phyloP scores from a whole-genome alignment of 2,888 invertebrate species.

The Teinopalpus imperialis region DNA sequence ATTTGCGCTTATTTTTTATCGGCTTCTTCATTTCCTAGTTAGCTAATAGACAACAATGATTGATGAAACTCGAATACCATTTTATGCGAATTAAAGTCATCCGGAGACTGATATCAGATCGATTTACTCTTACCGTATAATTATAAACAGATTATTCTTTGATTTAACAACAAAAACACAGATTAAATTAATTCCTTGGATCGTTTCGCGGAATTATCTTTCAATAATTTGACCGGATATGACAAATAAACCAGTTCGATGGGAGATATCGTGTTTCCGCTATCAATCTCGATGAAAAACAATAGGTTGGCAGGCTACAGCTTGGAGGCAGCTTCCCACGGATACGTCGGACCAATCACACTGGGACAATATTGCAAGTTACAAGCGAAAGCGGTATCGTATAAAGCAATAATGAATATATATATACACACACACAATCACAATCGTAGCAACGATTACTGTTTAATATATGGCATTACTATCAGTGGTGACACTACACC shows the following conservation, averaged over 20 bases:
- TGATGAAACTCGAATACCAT: constrained; percentile 43
- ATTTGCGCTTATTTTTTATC: constrained; percentile 35
- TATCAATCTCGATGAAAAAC: constrained; percentile 65
- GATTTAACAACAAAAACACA: constrained; percentile 34
- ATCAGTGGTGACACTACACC: too few species aligned
- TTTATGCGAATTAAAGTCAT: constrained; percentile 47
- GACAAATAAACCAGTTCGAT: constrained; percentile 57
- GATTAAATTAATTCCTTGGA: constrained; percentile 35
- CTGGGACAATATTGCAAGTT: constrained; percentile 1
- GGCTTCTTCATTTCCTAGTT: constrained; percentile 53
- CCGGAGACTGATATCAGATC: constrained; percentile 37
- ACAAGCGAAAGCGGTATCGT: constrained; percentile 12
- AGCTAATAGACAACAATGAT: constrained; percentile 60
- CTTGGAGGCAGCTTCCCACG: constrained; percentile 50
- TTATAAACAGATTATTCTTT: constrained; percentile 64
- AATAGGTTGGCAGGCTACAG: constrained; percentile 46
- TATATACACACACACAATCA: too few species aligned
- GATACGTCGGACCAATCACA: constrained; percentile 34
- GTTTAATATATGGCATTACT: too few species aligned
- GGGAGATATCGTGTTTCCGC: constrained; percentile 63
- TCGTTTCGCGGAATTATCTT: constrained; percentile 40
- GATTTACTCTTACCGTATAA: constrained; percentile 43
- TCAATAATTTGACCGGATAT: constrained; percentile 62
- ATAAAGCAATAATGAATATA: too few species aligned
- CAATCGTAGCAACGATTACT: too few species aligned